Base-by-base conservation (phyloP, 2,113 vertebrate genomes). In the Ceratotherium simum region DNA sequence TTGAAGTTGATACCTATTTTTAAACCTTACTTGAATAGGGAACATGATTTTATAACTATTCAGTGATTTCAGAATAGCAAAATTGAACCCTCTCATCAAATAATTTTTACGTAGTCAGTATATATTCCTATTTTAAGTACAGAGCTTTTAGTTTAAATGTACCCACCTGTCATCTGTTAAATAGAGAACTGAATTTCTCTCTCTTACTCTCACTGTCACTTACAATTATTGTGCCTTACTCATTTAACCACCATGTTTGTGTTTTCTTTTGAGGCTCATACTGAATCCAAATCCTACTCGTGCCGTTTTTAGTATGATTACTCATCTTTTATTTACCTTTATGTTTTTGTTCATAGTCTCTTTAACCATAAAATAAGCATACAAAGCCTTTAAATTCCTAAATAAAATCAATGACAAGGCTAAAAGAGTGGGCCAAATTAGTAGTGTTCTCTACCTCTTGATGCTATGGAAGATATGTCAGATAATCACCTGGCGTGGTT, bases 61-160 rank as follows among this genome's bases (percentile, higher is more conserved):
- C 36, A 54, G 2, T 85, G 17, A 1, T 60, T 98, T 96, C 51
- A 39, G 75, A 76, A 94, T 48, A 96, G 90, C 90, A 67, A 65
- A 92, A 39, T 13, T 60, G 31, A 31, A 3, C 81, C 92, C 42
- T 93, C 42, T 46, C 2, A 0, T 93, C 76, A 0, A 1, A 8
- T 73, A 33, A 42, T 60, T 78, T 23, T 72, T 92, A 39, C 20
- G 5, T 62, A 86, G 20, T 90, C 94, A 73, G 64, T 58, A 8
- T 79, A 39, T 69, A 36, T 94, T 96, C n/a, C 20, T 94, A 73
- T 72, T 64, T 88, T 75, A 81, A 93, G 25, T 46, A 33, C 62
- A 56, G n/a, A 36, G 33, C 33, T 72, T 80, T 72, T 60, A 51
- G 46, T 81, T 88, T 62, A 73, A 72, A 46, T 36, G 81, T 29